Evolutionary conservation across 2,797 vertebrate genomes (phyloP).

Genomic region (Chelmon rostratus): DNA sequence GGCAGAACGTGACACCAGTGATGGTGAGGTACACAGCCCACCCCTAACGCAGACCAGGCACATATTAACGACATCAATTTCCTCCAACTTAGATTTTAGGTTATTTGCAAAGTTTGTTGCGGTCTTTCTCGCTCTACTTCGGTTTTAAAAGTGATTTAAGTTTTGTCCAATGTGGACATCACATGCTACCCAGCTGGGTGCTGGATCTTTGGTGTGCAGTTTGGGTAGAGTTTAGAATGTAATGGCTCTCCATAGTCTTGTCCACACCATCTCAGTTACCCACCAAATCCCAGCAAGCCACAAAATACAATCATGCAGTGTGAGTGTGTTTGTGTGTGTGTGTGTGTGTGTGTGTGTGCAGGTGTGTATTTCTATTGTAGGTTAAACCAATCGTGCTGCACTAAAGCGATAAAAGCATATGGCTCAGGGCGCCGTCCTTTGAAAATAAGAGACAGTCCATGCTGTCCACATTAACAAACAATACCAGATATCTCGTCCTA

Average conservation of each 20-base stretch:
- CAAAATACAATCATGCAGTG: slow-evolving; percentile 39
- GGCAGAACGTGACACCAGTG: too few relatives aligned
- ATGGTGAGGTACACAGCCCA: too few relatives aligned
- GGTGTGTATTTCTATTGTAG: slow-evolving; percentile 35
- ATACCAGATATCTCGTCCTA: slow-evolving; percentile 37
- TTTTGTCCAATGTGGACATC: too few relatives aligned
- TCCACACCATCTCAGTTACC: slow-evolving; percentile 27
- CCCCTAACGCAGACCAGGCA: too few relatives aligned
- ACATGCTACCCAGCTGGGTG: too few relatives aligned
- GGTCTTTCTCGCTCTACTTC: too few relatives aligned
- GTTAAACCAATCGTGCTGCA: slow-evolving; percentile 50
- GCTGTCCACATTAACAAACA: slow-evolving; percentile 61
- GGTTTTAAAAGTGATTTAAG: too few relatives aligned
- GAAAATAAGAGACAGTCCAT: slow-evolving; percentile 38
- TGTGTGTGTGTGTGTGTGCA: neutral
- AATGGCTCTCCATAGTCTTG: neutral
- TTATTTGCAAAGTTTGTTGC: too few relatives aligned
- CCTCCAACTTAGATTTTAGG: too few relatives aligned
- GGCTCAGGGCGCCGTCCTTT: slow-evolving; percentile 44
- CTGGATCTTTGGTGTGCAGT: too few relatives aligned
- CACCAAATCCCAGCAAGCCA: slow-evolving; percentile 41
- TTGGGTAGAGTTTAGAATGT: too few relatives aligned
- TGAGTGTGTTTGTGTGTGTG: slow-evolving; percentile 1
- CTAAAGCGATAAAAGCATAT: slow-evolving; percentile 47
- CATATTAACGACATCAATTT: too few relatives aligned